Base-by-base conservation (phyloP, 2,113 vertebrate species). In the Tachysurus vachellii region DNA sequence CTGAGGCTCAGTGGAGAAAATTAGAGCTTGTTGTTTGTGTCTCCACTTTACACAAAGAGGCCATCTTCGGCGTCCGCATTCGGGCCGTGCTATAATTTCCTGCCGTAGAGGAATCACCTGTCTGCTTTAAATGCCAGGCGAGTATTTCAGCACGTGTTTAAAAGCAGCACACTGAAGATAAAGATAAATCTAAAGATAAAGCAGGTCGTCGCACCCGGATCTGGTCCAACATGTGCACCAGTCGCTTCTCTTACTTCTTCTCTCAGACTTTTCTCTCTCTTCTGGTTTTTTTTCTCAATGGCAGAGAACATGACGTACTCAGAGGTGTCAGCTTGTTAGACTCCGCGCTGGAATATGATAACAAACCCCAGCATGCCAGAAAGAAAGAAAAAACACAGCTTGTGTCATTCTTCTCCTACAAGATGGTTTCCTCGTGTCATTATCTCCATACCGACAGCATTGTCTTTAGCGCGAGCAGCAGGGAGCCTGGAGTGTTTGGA, bases 21-120 rank as follows among this genome's bases (percentile, higher is more conserved):
- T 73, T 79, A 71, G 82, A 44, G 56, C 85, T 89, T 62, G 57
- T 73, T 83, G 54, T 56, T 17, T 57, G 66, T 42, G 47, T 61
- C 56, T 61, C 31, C 8, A 56, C 13, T 85, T 36, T 17, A 71
- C 89, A 88, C 92, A 93, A 92, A 92, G 88, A 88, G 82, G 88
- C 88, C 85, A 70, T 91, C 91, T 84, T 89, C 81, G 88, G 82
- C 83, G 85, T 82, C 76, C 82, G 89, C 82, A 93, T 92, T 88
- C 85, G 87, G 92, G 90, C 90, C 89, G 87, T 84, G 85, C 75
- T 80, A n/a, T 82, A 64, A 83, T 85, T 89, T 66, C 26, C 17
- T 11, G 23, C 47, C 36, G 9, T 56, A 31, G 80, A 86, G 84
- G 83, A 75, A 54, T 82, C 84, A 83, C 70, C 70, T 86, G 80